Conservation (phyloP, 2,113 vertebrate genomes). For the Syngnathus typhle region DNA sequence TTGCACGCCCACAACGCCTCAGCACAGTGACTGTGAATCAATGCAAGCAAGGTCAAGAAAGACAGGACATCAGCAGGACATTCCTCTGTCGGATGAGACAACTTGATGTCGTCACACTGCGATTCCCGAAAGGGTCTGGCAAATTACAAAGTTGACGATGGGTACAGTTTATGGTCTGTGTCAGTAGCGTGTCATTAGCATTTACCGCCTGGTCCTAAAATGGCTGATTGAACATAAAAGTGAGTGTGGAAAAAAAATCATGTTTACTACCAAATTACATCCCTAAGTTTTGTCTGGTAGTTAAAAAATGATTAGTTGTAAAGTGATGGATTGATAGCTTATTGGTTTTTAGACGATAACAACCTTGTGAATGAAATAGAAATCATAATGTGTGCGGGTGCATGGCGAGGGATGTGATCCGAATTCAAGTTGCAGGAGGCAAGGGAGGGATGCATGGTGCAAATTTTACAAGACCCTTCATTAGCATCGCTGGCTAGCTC, state of each 20-base stretch:
- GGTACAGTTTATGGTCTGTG: conserved; percentile 45
- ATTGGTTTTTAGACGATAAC: background rate
- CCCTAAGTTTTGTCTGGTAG: background rate
- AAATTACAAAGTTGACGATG: conserved; percentile 33
- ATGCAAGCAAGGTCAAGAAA: conserved; percentile 38
- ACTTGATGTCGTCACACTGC: conserved; percentile 27
- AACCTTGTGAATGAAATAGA: background rate
- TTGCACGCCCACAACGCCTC: conserved; percentile 12
- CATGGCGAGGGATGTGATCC: background rate
- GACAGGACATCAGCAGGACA: conserved; percentile 13
- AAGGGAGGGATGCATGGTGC: background rate
- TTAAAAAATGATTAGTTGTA: background rate
- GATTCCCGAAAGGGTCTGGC: conserved; percentile 14
- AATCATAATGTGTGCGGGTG: background rate
- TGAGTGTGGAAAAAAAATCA: conserved; percentile 18
- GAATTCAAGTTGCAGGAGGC: background rate
- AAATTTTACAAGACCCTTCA: too few species aligned
- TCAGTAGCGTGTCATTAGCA: conserved; percentile 53
- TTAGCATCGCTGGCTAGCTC: too few species aligned
- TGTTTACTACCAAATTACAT: background rate
- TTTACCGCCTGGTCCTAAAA: conserved; percentile 48
- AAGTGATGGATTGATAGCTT: background rate
- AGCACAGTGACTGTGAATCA: conserved; percentile 29
- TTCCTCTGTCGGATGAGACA: conserved; percentile 16
- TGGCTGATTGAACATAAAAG: conserved; percentile 50